Evolutionary conservation across 2,113 vertebrate species (phyloP), one percentile per base, ranked within the genome.

Genomic region (Pteropus alecto): DNA sequence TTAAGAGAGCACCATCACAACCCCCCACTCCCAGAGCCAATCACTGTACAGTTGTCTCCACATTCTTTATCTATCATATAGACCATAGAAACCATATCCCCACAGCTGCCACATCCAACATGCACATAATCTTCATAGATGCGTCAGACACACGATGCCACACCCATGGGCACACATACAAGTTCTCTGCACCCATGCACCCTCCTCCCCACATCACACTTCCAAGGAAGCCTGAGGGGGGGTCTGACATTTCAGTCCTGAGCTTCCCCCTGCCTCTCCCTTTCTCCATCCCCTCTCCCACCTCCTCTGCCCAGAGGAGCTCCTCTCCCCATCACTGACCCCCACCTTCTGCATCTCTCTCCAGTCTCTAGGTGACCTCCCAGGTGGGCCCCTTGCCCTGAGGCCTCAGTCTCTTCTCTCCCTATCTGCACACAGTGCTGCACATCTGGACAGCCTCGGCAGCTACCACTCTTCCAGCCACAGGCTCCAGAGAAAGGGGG

Each of bases 81-180:
- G 60, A 71, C 68, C 21, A 0, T 0, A 5, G 16, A 46, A 30
- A 51, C 56, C 7, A 11, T 6, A 26, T 35, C 70, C 82, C 6
- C 26, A 12, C 51, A 15, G 48, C 22, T 51, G 0, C 19, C 24
- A 28, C 26, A 28, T 9, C 77, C 26, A 14, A 2, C 70, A 24
- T 0, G 3, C 48, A 26, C 15, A 6, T 0, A 33, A 1, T 6
- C 54, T 21, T 73, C 54, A 61, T 18, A 56, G 7, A 6, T 41
- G 19, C 26, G 22, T 54, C 41, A 61, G 54, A 82, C 15, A 7
- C 38, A n/a, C 3, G 1, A 4, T 2, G 2, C 56, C 38, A 46
- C 35, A 35, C 33, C 11, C 35, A 6, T 28, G 5, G 60, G 48
- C 33, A 38, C 79, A 24, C 28, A 11, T 38, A 16, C 35, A n/a